Evolutionary conservation across 2,113 vertebrate genomes (phyloP).

Genomic region (Phylloscopus trochiloides): DNA sequence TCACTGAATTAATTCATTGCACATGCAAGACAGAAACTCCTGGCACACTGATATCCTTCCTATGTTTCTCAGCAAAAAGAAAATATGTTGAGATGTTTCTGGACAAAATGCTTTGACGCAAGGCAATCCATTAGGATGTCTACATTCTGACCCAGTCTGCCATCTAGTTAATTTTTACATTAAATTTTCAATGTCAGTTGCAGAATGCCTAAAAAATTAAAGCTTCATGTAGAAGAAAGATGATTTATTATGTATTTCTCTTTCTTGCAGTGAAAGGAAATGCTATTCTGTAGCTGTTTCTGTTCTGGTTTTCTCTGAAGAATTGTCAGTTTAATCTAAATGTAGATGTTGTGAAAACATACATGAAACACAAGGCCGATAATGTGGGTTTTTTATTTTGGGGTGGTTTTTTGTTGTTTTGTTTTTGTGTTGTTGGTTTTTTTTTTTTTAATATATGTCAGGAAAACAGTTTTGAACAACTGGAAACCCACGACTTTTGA

Average conservation of each 20-base stretch:
- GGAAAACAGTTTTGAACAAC: neutral
- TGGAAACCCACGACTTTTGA: neutral
- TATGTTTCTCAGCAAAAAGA: neutral
- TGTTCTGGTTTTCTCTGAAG: neutral
- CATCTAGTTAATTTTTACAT: slow-evolving; percentile 53
- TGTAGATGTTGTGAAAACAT: neutral
- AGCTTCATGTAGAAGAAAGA: neutral
- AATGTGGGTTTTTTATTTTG: neutral
- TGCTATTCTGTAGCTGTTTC: neutral
- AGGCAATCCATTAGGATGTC: slow-evolving; percentile 17
- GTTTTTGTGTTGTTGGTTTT: no score
- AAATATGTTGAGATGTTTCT: slow-evolving; percentile 32
- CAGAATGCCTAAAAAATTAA: slow-evolving; percentile 50
- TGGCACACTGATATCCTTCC: neutral
- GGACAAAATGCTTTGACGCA: slow-evolving; percentile 54
- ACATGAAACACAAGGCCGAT: neutral
- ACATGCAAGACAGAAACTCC: slow-evolving; percentile 4
- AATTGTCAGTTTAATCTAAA: neutral
- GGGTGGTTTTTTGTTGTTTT: no score
- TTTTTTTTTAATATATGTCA: neutral
- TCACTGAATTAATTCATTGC: slow-evolving; percentile 23
- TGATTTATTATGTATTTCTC: slow-evolving; percentile 46
- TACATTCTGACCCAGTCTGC: slow-evolving; percentile 52
- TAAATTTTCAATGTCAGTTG: slow-evolving; percentile 47
- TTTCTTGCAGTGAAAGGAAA: slow-evolving; percentile 10